Base-by-base conservation (phyloP, 2,888 invertebrate genomes). In the Lycocerus yunnanus region DNA sequence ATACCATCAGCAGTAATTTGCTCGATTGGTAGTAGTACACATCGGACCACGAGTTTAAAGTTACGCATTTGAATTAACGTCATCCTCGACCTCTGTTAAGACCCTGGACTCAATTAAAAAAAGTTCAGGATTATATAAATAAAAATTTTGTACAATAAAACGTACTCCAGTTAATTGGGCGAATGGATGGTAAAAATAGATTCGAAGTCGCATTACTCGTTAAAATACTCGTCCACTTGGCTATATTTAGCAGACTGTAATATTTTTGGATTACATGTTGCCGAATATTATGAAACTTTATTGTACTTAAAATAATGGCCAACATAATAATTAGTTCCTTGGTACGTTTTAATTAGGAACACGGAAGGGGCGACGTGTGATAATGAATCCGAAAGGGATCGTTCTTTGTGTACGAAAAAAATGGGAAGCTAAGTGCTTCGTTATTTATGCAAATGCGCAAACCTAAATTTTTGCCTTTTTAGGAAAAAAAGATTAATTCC, bases 181-280 rank as follows among this genome's bases (percentile, higher is more conserved):
- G 67, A 68, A 69, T 72, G 67, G 21, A 43, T 59, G 66, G 16
- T 61, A 72, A 73, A 72, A 72, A 76, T 24, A 67, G 60, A 58
- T 73, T 58, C 61, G 59, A 71, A 69, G 67, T 74, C 61, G 69
- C 68, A 60, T 61, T 65, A 71, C 72, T 69, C 60, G 27, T 71
- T 60, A 70, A 66, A 66, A 66, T 66, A 66, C 21, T 21, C 24
- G 66, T 66, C 66, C 24, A 27, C 66, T 66, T 24, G 14, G 20
- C 60, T 69, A 69, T 69, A 21, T 60, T 69, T 69, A 69, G 60
- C 18, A 18, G 60, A 68, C 66, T 15, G 58, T 58, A 68, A 68
- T 68, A 58, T 58, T 68, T 58, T 68, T 18, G 58, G 43, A 68
- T 68, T 58, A 15, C 21, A 66, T 18, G 15, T 63, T 15, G 20